These are phyloP conservation scores for Dasypolia templi DNA, from an alignment of 2,888 invertebrate species.

Conservation along the genomic window DNA sequence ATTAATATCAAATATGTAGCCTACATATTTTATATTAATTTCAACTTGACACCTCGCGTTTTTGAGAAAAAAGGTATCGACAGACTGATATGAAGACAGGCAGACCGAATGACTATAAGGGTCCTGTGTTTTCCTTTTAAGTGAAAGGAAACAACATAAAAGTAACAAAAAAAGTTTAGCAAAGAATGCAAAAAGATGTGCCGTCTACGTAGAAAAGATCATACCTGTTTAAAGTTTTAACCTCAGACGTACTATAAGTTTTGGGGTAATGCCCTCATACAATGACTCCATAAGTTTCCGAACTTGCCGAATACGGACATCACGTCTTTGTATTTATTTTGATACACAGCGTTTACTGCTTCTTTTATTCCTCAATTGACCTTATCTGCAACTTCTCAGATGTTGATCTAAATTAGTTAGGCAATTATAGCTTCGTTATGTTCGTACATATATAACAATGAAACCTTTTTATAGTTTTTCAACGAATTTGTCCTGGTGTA, in stretches of 20 bases:
- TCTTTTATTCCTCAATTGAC: constrained; percentile 14
- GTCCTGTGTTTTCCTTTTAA: background rate
- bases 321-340: constrained; percentile 19
- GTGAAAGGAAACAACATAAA: background rate
- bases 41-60: no score
- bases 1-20: no score
- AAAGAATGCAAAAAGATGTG: constrained; percentile 4
- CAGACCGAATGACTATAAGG: background rate
- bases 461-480: background rate
- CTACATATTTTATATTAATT: no score
- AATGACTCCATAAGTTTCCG: background rate
- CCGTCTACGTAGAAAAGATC: constrained; percentile 2
- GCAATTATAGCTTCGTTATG: background rate
- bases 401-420: background rate
- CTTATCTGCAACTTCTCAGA: background rate
- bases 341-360: background rate
- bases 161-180: background rate
- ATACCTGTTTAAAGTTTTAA: no score
- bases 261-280: constrained; percentile 1
- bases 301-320: background rate
- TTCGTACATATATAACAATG: background rate
- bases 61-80: no score
- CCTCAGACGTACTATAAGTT: background rate
- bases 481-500: background rate
- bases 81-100: no score